phyloP scores from a whole-genome alignment of 2,797 vertebrate genomes.

The Cheirogaleus major region DNA sequence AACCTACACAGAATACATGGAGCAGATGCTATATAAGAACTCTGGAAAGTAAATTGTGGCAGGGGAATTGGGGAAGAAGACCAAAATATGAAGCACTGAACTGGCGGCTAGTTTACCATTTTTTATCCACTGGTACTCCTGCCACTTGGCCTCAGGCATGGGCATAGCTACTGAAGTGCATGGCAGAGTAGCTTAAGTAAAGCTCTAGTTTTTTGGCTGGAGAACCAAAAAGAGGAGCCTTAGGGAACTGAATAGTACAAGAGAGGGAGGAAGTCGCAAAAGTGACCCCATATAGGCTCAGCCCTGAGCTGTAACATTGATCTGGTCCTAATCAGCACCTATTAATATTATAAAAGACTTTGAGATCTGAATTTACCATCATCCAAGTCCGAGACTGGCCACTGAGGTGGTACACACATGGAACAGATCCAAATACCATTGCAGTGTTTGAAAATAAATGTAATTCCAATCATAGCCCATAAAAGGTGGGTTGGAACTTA shows the following conservation, averaged over 20 bases:
- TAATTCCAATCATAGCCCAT: neutral
- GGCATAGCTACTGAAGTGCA: neutral
- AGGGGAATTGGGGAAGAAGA: neutral
- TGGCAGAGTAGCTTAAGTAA: neutral
- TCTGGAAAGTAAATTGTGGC: neutral
- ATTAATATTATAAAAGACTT: neutral
- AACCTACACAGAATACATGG: neutral
- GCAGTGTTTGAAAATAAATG: neutral
- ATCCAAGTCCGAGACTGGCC: neutral
- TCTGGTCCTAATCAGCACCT: neutral
- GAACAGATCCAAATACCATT: neutral
- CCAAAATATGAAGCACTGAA: neutral
- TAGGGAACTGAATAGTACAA: neutral
- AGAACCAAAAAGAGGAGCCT: neutral
- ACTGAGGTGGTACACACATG: neutral
- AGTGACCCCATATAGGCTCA: neutral
- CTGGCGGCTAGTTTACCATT: neutral
- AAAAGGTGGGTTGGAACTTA: neutral
- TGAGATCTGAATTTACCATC: neutral
- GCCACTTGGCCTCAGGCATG: neutral
- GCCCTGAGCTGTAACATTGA: neutral
- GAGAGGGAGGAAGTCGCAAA: neutral
- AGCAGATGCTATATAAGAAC: neutral
- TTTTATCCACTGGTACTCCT: neutral
- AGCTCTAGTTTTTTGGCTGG: neutral